Conservation (phyloP, 2,113 vertebrate genomes). For the Silurus glanis region DNA sequence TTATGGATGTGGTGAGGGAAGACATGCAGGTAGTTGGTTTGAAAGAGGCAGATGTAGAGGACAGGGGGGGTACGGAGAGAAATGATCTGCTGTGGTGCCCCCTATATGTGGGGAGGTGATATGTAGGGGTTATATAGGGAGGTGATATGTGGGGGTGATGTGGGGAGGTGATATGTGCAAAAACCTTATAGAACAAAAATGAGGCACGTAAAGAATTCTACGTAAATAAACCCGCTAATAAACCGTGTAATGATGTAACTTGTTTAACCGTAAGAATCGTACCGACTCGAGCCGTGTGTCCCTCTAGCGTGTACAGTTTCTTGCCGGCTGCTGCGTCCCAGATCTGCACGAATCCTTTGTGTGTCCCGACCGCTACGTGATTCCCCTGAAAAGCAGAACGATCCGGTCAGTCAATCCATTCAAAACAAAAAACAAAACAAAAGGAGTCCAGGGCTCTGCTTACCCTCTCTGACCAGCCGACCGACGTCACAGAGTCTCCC, state of each 20-base stretch:
- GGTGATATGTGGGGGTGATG: no score
- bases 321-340: conserved; percentile 98
- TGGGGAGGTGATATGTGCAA: no score
- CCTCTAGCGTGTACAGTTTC: conserved; percentile 91
- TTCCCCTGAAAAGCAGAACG: conserved; percentile 79
- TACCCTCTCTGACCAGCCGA: conserved; percentile 98
- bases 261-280: conserved; percentile 58
- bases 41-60: no score
- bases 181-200: no score
- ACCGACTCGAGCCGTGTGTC: conserved; percentile 96
- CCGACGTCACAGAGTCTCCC: conserved; percentile 95
- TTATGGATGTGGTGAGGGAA: no score
- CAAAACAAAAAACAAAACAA: neutral
- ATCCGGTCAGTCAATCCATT: neutral
- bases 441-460: conserved; percentile 55
- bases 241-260: no score
- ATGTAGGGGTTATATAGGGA: no score
- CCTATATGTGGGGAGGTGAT: no score
- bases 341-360: conserved; percentile 98
- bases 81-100: no score
- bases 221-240: neutral
- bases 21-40: no score
- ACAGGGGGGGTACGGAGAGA: no score
- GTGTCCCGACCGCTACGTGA: conserved; percentile 93
- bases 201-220: neutral